Evolutionary conservation across 1,140 invertebrate species (phyloP).

Genomic region (Kradibia gibbosae): DNA sequence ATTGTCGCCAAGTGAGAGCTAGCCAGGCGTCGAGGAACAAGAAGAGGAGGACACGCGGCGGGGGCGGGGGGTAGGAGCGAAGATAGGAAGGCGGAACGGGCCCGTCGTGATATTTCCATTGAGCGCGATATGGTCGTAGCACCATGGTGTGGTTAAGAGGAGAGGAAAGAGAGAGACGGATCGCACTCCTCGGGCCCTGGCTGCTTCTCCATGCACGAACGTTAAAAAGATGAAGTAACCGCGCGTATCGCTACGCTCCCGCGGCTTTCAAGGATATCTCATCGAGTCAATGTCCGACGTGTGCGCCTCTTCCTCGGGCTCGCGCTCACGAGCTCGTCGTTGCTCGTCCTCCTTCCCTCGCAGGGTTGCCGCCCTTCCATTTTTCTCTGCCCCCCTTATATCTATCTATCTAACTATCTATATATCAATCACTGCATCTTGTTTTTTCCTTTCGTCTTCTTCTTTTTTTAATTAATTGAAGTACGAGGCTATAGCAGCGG

Average conservation of each 20-base stretch:
- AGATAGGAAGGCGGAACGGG: too few species aligned
- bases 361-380: background rate
- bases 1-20: too few species aligned
- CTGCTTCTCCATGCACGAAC: background rate
- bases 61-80: too few species aligned
- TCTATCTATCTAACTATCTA: background rate
- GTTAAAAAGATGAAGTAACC: slow-evolving; percentile 47
- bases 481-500: background rate
- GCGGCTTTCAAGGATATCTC: slow-evolving; percentile 66
- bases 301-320: background rate
- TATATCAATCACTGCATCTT: background rate
- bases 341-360: background rate
- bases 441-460: background rate
- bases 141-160: background rate
- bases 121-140: background rate
- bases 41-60: too few species aligned
- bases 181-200: too few species aligned
- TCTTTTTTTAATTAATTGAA: background rate
- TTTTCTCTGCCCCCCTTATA: background rate
- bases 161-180: too few species aligned
- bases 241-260: slow-evolving; percentile 61
- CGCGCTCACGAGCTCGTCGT: background rate
- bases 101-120: background rate
- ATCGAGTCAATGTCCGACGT: slow-evolving; percentile 63
- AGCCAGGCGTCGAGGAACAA: too few species aligned